Evolutionary conservation across 2,113 vertebrate genomes (phyloP), one percentile per base, ranked within the genome.

Genomic region (Eulemur rufifrons): DNA sequence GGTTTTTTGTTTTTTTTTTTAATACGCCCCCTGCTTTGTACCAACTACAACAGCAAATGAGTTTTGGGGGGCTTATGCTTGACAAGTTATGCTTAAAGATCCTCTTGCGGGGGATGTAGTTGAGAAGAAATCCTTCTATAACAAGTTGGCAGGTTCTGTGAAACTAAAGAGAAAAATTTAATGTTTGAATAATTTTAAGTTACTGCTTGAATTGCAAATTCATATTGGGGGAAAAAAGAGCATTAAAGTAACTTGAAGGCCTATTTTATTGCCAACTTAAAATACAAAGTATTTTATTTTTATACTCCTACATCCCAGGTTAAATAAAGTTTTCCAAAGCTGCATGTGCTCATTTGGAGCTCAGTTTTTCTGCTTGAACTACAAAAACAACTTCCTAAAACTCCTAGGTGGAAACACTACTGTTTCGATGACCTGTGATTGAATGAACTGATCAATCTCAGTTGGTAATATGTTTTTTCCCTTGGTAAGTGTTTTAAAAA

Each of bases 211-310:
- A 84, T 88, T 87, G 27, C 18, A 87, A 92, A 63, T 88, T 94
- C 42, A 52, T 56, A 27, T 13, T 34, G 12, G 42, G 63, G 42
- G 42, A 13, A 18, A 8, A 76, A 59, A 32, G 54, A 89, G 18
- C 11, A 54, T 45, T 37, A 56, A 86, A 80, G 18, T 73, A 85
- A 80, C 73, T 66, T 50, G 50, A 73, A 74, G 3, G 15, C 74
- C 64, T 91, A 12, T 81, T 63, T 92, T 45, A 87, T 23, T 92
- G 81, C 56, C 42, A 84, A 71, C 21, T 83, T 92, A 77, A 82
- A 91, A 77, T 47, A 20, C 59, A 64, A 86, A 90, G 29, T 68
- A 63, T 85, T 96, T 95, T 90, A 50, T 92, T 94, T 85, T 85
- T 77, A 81, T 86, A 77, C 39, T 76, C 52, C 25, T 87, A 56